Base-by-base conservation (phyloP, 2,797 vertebrate genomes). In the Cuculus canorus region DNA sequence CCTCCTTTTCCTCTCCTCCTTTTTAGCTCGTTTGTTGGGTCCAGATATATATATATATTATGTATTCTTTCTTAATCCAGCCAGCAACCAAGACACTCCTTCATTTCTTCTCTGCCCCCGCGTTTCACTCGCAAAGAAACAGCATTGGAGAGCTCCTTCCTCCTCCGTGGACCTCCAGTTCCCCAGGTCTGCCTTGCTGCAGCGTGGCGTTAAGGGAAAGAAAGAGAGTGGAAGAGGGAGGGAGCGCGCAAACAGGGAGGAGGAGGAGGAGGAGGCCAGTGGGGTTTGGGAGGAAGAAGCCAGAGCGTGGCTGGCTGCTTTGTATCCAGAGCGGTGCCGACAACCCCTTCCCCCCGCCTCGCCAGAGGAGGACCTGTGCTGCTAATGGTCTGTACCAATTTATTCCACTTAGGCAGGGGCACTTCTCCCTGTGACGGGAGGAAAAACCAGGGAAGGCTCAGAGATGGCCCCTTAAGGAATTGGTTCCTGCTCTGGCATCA, bases 301-400 rank as follows among this genome's bases (percentile, higher is more conserved):
- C 86, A 84, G 93, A 92, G 79, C 69, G 98, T 97, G 98, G 98
- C 98, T 97, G 96, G 72, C 98, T 98, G 98, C 98, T 98, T 98
- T 95, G 97, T 97, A 98, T 98, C 97, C 97, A 97, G 97, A 98
- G 98, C 98, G 97, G 81, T 87, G 73, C 78, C 85, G 95, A 82
- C 96, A 88, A 96, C 87, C 82, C 92, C 92, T 97, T 90, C 93
- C 89, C 90, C 86, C 95, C 89, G 93, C 86, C 92, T 93, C 86
- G 32, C 96, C 95, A 72, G 68, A 68, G 96, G 92, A 95, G 96
- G 97, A 95, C 97, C 95, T 77, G 92, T 70, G 80, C 96, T 96
- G 98, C 98, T 97, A 96, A 98, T 97, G 98, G 99, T 98, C 98
- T 97, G 98, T 98, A 99, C 99, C 99, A 98, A 98, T 98, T 97